Evolutionary conservation across 2,113 vertebrate species (phyloP), one percentile per base, ranked within the genome.

Genomic region (Puma concolor): DNA sequence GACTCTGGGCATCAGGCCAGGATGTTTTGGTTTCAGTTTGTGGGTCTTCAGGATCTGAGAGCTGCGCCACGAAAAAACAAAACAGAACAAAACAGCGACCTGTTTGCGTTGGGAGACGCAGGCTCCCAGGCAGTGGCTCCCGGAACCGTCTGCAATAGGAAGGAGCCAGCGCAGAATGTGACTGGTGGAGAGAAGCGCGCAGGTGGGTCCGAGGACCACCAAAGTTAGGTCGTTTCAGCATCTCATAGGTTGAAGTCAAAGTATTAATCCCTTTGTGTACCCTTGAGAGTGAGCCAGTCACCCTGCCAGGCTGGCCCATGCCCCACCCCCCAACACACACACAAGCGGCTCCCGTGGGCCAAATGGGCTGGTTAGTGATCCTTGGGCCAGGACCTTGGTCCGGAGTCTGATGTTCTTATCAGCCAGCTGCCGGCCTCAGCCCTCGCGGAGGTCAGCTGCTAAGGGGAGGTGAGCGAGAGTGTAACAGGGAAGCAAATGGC

Each of bases 11-110:
- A 8, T 38, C 6, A 14, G 25, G 54, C 60, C 6, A 10, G 25
- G 54, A 50, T 36, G 54, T 50, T 90, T 83, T 72, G 74, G 69
- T 92, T 97, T 97, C 96, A 84, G 84, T 82, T 85, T 80, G 60
- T 50, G 41, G 57, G n/a, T 67, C 88, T 81, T 31, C n/a, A 38
- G 80, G 19, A 27, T 66, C 60, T 15, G 15, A 63, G 50, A 6
- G 69, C 21, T 84, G 31, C n/a, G 8, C 69, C 36, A 25, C 1
- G 71, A 36, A 48, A 23, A 72, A 38, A 38, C n/a, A 11, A 71
- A 19, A 60, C 21, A 60, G 23, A 60, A 60, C 54, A 69, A 69
- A 69, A 14, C 23, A 44, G 25, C 6, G 13, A 76, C 72, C 33
- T 3, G 23, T 44, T 44, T 17, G 69, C 7, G 11, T 64, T 5